Base-by-base conservation (phyloP, 2,113 vertebrate genomes). In the Pteropus alecto region DNA sequence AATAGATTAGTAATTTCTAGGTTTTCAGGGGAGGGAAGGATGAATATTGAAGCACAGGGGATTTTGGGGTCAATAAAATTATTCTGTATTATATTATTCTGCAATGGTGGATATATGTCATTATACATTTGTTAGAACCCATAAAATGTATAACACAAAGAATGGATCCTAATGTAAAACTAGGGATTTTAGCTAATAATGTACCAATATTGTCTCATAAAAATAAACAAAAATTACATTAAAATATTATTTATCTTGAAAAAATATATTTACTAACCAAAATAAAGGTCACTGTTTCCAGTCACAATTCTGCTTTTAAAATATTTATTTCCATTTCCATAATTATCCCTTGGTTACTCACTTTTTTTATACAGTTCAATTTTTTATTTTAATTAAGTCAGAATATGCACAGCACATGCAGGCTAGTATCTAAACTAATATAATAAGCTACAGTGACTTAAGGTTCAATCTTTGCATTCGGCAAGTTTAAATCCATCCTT, bases 261-360 rank as follows among this genome's bases (percentile, higher is more conserved):
- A 87, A 96, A 63, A 63, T 30, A 38, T 38, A 77, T 16, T 28
- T 83, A 43, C 70, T 11, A 43, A 46, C 18, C 24, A 71, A 97
- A 91, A 30, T n/a, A 48, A 95, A 93, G 48, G 15, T 87, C 21
- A 92, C n/a, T 86, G 2, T 73, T 96, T 46, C 38, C n/a, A 41
- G 58, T 63, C 60, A 73, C 15, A 78, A 33, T 78, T 96, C 30
- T 60, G 14, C 7, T 85, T 93, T 93, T 78, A 65, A 95, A 95
- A 82, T 92, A 78, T 74, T 92, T 74, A 74, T 94, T 93, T 97
- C 46, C 67, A 70, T 95, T 93, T 97, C 60, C 82, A 26, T 86
- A 91, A 71, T 43, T 73, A 67, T 9, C n/a, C 13, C 43, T 90
- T 24, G 28, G 56, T 89, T 93, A 87, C 14, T 97, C 63, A 60